Evolutionary conservation across 2,113 vertebrate species (phyloP), one percentile per base, ranked within the genome.

Genomic region (Athene noctua): DNA sequence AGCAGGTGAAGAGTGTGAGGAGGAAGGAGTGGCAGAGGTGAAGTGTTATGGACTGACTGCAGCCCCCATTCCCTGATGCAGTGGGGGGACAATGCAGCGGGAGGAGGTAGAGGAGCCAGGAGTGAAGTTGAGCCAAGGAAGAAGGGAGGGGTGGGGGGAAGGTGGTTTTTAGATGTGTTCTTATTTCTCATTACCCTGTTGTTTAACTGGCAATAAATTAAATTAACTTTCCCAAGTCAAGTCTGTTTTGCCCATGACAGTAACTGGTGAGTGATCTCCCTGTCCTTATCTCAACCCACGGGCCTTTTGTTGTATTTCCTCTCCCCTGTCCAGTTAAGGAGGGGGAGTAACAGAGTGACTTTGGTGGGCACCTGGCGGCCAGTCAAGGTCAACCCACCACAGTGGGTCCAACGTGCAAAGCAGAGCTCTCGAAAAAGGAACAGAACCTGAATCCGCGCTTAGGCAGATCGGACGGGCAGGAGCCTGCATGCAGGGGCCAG

Each of bases 391-490:
- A 66, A 1, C 29, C 11, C 42, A 66, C 27, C 27, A 13, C 20
- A 13, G 36, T 17, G 34, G 23, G 40, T 40, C 66, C 20, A 74
- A 59, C 22, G 0, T 6, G 26, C 80, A 51, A 57, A 79, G 42
- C 47, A 82, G 47, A 90, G 51, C 68, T 34, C 46, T 68, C 4
- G 2, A 23, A 86, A 62, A 77, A 77, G 79, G 44, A 71, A 44
- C 36, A 72, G 54, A 77, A 77, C 27, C 17, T n/a, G 44, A 47
- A 65, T 6, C 25, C 0, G 0, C 15, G 23, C 26, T 42, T 22
- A 38, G 0, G 6, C 46, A 78, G 68, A n/a, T 47, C 10, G 1
- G 12, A 36, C 0, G 7, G 42, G 58, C 62, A 82, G 61, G 38
- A 83, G 46, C 17, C 42, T 84, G 47, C n/a, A 13, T 3, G 25